These are phyloP conservation scores for Polyploca ridens DNA, from an alignment of 2,888 invertebrate species.

Conservation along the genomic window DNA sequence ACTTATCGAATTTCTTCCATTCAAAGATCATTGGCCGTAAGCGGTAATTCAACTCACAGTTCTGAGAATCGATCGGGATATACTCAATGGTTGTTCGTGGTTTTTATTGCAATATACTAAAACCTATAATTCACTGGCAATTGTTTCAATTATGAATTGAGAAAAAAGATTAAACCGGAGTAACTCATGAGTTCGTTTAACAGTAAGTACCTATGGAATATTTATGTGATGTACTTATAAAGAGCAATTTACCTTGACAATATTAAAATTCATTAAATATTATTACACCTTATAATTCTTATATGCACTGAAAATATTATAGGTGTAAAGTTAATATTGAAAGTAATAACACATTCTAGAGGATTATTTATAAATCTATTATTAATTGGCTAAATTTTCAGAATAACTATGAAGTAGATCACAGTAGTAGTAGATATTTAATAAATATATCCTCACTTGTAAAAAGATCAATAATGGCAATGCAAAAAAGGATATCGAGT, in stretches of 20 bases:
- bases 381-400: not conserved
- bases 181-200: not conserved
- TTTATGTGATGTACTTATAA: too few relatives aligned
- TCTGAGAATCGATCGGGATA: constrained; percentile 30
- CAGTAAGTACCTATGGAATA: not conserved
- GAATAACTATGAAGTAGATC: not conserved
- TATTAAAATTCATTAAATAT: too few relatives aligned
- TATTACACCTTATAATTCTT: not conserved
- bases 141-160: not conserved
- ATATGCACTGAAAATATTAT: not conserved
- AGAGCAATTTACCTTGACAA: too few relatives aligned
- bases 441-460: not conserved
- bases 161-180: not conserved
- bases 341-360: not conserved
- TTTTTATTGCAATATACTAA: not conserved
- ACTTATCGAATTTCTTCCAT: constrained; percentile 17
- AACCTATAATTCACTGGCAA: not conserved
- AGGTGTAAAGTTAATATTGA: not conserved
- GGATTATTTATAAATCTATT: not conserved
- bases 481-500: constrained; percentile 19
- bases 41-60: constrained; percentile 31
- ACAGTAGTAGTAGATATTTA: not conserved
- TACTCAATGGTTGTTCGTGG: not conserved
- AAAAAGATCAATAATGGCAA: constrained; percentile 11
- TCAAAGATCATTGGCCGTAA: constrained; percentile 35